Percentiles rank a stretch among this genome's conserved stretches.
Evolutionary conservation across 1,140 invertebrate genomes (phyloP).

Genomic region (Drosophila obscura): DNA sequence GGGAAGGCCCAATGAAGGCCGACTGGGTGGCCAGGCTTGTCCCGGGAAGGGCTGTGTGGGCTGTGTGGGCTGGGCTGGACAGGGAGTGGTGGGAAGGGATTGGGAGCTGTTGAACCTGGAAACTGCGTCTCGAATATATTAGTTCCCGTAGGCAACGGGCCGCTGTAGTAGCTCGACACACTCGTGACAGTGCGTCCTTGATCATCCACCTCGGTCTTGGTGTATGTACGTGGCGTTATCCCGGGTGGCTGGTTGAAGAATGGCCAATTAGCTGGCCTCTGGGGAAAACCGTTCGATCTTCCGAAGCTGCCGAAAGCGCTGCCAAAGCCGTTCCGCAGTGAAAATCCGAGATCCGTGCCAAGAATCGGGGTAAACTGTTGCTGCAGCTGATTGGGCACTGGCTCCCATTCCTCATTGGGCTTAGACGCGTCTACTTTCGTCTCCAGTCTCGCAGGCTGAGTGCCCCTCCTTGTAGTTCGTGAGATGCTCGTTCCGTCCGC

Average conservation of each 20-base stretch:
- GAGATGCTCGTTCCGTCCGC: constrained; percentile 23
- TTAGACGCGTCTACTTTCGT: constrained; percentile 1
- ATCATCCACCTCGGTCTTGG: constrained; percentile 52
- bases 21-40: too few relatives aligned
- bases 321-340: constrained; percentile 21
- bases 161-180: constrained; percentile 28
- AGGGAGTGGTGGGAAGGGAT: neutral
- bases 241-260: constrained; percentile 44
- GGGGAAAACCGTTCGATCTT: neutral
- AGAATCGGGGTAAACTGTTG: neutral
- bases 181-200: constrained; percentile 51
- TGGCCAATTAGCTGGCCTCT: constrained; percentile 5
- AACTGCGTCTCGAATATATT: constrained; percentile 5
- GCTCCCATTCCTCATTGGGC: constrained; percentile 58
- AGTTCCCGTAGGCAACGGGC: neutral
- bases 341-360: neutral
- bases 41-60: too few relatives aligned
- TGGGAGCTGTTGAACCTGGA: constrained; percentile 14
- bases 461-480: neutral
- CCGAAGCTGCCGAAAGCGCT: too few relatives aligned
- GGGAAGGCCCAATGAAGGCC: too few relatives aligned
- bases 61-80: too few relatives aligned
- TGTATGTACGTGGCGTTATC: constrained; percentile 38
- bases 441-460: neutral
- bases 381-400: constrained; percentile 12